Conservation (phyloP, 2,888 invertebrate species). For the Unio delphinus region DNA sequence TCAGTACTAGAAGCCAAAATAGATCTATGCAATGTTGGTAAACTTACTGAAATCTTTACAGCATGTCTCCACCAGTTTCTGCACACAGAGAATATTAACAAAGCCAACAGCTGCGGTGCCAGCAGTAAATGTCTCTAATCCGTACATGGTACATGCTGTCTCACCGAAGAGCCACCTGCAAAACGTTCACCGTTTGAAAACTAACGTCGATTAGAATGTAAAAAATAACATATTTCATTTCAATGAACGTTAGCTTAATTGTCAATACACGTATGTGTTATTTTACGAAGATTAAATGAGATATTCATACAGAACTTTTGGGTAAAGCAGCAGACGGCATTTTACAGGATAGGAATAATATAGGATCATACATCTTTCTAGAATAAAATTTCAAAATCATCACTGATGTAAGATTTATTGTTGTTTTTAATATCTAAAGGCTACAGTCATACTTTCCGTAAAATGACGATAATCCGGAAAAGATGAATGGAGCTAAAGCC, state of each 20-base stretch:
- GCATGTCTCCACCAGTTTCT: constrained; percentile 40
- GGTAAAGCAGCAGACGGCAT: too few relatives aligned
- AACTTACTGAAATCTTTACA: constrained; percentile 42
- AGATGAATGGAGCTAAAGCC: constrained; percentile 50
- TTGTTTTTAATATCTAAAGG: background rate
- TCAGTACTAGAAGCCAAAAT: background rate
- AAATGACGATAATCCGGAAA: constrained; percentile 59
- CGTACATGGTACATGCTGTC: constrained; percentile 59
- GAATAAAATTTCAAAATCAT: too few relatives aligned
- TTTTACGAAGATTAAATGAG: too few relatives aligned
- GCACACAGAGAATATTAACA: constrained; percentile 51
- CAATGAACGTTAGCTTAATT: too few relatives aligned
- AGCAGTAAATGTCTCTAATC: constrained; percentile 59
- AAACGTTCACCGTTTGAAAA: constrained; percentile 1
- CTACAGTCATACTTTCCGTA: constrained; percentile 52
- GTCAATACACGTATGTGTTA: too few relatives aligned
- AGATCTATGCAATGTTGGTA: background rate
- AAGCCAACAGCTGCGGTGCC: constrained; percentile 58
- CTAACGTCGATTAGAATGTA: too few relatives aligned
- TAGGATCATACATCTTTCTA: too few relatives aligned
- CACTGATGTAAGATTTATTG: background rate
- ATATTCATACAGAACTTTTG: too few relatives aligned
- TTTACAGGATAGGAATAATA: too few relatives aligned
- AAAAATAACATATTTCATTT: too few relatives aligned
- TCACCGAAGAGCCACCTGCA: constrained; percentile 65